Evolutionary conservation across 2,888 invertebrate genomes (phyloP).

Genomic region (Balanococcus diminutus): DNA sequence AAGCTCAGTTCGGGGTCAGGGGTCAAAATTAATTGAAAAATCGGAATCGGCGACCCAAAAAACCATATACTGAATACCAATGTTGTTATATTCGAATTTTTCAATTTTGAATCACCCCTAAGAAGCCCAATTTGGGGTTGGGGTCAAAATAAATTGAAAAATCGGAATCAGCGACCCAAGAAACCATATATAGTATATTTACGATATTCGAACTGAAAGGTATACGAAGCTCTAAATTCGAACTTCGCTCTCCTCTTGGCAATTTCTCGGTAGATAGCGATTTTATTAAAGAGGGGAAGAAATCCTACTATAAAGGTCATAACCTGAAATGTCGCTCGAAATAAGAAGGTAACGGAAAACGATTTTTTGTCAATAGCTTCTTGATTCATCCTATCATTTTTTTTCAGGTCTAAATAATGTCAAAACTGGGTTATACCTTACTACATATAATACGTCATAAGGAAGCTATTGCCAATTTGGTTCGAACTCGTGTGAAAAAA

Average conservation of each 20-base stretch:
- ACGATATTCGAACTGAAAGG: neutral
- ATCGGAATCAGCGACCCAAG: too few species aligned
- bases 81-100: too few species aligned
- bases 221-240: neutral
- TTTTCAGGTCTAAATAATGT: neutral
- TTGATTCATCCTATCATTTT: neutral
- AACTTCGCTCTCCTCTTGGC: neutral
- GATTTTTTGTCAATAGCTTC: neutral
- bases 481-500: too few species aligned
- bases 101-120: too few species aligned
- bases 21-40: too few species aligned
- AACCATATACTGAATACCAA: too few species aligned
- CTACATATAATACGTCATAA: too few species aligned
- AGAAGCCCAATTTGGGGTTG: too few species aligned
- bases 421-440: neutral
- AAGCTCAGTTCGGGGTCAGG: too few species aligned
- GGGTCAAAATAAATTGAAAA: too few species aligned
- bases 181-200: neutral
- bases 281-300: neutral
- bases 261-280: neutral
- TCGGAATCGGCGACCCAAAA: too few species aligned
- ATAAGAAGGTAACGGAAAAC: neutral
- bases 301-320: neutral
- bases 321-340: neutral
- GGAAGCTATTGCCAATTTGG: too few species aligned